Evolutionary conservation across 1,140 invertebrate species (phyloP).

Genomic region (Lepidurus packardi): DNA sequence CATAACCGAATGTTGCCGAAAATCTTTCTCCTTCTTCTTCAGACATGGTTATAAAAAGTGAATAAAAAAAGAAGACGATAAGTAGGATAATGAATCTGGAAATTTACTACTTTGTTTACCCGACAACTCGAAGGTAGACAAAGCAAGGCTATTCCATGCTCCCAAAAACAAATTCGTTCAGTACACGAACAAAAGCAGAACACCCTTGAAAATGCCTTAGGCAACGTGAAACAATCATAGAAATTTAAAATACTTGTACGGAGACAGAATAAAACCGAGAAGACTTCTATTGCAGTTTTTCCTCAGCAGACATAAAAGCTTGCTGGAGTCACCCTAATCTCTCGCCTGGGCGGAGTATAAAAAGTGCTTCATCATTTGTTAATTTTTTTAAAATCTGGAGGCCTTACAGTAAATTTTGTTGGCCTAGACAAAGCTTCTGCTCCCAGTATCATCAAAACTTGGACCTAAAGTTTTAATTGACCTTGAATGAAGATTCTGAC

Average conservation of each 20-base stretch:
- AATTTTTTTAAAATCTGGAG: no score
- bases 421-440: background rate
- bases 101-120: slow-evolving; percentile 16
- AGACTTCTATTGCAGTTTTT: slow-evolving; percentile 9
- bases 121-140: slow-evolving; percentile 18
- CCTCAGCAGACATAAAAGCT: background rate
- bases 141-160: slow-evolving; percentile 11
- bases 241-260: slow-evolving; percentile 8
- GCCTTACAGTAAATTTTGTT: no score
- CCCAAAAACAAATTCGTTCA: background rate
- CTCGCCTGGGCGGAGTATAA: background rate
- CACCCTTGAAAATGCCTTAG: background rate
- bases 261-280: background rate
- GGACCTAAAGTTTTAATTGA: background rate
- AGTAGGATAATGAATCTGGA: slow-evolving; percentile 15
- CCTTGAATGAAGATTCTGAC: background rate
- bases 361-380: background rate
- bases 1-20: background rate
- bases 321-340: background rate
- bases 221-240: background rate
- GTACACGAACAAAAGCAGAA: slow-evolving; percentile 19
- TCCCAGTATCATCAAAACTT: background rate
- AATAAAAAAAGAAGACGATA: slow-evolving; percentile 1
- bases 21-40: background rate
- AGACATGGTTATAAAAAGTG: background rate